These are phyloP conservation scores for Allolobophora icterica DNA, from an alignment of 2,888 invertebrate genomes.

Conservation along the genomic window DNA sequence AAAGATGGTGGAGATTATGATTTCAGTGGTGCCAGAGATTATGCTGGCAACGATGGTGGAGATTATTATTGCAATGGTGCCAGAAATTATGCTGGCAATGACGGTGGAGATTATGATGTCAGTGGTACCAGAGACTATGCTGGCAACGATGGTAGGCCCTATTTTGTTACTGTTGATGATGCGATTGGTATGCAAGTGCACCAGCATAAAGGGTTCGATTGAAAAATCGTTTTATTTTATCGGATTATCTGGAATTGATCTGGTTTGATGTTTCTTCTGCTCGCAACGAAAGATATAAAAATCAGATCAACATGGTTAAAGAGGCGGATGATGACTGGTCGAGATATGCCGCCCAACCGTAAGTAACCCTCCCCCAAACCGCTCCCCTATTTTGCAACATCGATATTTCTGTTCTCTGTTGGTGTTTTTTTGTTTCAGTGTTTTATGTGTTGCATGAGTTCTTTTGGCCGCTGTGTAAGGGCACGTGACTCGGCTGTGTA, in stretches of 20 bases:
- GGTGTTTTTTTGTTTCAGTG: not conserved
- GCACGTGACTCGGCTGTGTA: not conserved
- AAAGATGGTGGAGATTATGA: too few species aligned
- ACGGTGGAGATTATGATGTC: not conserved
- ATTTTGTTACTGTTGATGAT: not conserved
- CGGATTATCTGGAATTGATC: not conserved
- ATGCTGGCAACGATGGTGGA: not conserved
- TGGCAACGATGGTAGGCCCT: not conserved
- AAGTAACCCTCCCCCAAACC: not conserved
- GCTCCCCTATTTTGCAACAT: not conserved
- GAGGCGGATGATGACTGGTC: constrained; percentile 33
- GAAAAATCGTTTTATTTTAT: not conserved
- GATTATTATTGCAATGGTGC: not conserved
- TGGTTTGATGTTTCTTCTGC: not conserved
- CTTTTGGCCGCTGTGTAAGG: not conserved
- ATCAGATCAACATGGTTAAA: constrained; percentile 23
- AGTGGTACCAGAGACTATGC: not conserved
- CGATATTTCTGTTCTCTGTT: not conserved
- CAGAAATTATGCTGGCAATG: not conserved
- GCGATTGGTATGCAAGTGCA: not conserved
- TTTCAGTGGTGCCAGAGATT: not conserved
- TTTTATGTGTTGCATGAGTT: not conserved
- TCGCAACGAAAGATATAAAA: not conserved
- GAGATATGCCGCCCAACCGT: constrained; percentile 31
- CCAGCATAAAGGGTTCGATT: not conserved